Conservation (phyloP, 1,140 invertebrate genomes). For the Drosophila biarmipes region DNA sequence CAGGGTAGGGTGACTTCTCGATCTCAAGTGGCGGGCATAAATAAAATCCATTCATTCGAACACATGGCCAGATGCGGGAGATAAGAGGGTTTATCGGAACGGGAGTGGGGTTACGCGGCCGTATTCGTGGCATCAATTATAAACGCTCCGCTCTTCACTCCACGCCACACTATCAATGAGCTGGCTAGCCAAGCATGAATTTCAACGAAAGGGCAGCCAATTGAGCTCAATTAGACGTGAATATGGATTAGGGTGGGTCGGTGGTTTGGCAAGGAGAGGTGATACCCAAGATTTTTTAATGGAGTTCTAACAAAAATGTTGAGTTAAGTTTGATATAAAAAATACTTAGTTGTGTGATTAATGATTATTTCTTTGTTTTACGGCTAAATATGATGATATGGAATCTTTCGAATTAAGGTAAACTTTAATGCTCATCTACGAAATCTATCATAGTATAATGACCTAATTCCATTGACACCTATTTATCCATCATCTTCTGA, state of each 20-base stretch:
- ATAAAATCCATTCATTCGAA: constrained; percentile 50
- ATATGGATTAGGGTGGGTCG: constrained; percentile 43
- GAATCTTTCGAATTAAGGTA: neutral
- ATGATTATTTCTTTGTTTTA: too few relatives aligned
- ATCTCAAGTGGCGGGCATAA: constrained; percentile 33
- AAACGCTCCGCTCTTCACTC: constrained; percentile 26
- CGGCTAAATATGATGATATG: neutral
- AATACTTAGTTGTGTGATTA: too few relatives aligned
- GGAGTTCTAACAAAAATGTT: neutral
- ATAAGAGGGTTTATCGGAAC: constrained; percentile 50
- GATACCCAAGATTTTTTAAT: neutral
- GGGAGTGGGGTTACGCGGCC: constrained; percentile 15
- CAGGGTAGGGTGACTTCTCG: neutral
- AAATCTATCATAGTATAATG: neutral
- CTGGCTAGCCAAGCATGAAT: constrained; percentile 63
- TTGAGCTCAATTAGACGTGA: constrained; percentile 75
- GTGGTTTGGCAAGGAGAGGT: neutral
- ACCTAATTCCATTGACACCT: constrained; percentile 2
- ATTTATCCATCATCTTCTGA: constrained; percentile 1
- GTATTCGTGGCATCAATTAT: constrained; percentile 74
- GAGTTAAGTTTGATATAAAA: too few relatives aligned
- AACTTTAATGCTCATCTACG: neutral
- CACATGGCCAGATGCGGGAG: constrained; percentile 48
- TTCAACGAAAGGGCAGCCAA: constrained; percentile 57
- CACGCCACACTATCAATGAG: constrained; percentile 44